phyloP scores from a whole-genome alignment of 2,797 vertebrate genomes.

The Fistularia tabacaria region DNA sequence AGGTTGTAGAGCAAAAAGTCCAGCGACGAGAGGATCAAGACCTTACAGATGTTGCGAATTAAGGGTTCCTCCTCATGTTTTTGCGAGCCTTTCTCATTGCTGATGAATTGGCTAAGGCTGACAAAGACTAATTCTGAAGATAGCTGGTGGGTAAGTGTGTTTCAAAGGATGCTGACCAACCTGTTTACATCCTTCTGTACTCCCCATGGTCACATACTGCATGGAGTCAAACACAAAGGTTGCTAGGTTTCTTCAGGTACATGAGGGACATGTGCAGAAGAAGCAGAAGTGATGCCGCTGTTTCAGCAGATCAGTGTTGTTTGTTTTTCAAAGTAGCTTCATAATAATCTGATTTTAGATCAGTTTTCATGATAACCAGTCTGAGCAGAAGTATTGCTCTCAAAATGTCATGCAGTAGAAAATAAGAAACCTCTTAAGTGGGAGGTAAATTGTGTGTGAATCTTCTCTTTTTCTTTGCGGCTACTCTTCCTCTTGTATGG shows the following conservation, averaged over 20 bases:
- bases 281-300: slow-evolving; percentile 1
- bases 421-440: no score
- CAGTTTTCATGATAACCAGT: no score
- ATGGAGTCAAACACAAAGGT: slow-evolving; percentile 52
- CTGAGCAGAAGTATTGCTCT: no score
- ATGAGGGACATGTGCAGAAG: slow-evolving; percentile 17
- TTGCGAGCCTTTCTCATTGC: background rate
- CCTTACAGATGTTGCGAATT: slow-evolving; percentile 13
- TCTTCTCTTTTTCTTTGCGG: no score
- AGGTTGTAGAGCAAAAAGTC: slow-evolving; percentile 8
- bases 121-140: slow-evolving; percentile 9
- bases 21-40: background rate
- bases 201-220: slow-evolving; percentile 45
- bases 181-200: slow-evolving; percentile 54
- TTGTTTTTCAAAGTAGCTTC: no score
- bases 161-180: slow-evolving; percentile 4
- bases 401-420: no score
- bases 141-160: slow-evolving; percentile 11
- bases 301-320: no score
- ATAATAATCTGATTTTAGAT: no score
- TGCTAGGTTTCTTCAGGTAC: slow-evolving; percentile 58
- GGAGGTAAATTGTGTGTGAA: no score
- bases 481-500: no score
- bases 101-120: slow-evolving; percentile 7
- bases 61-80: background rate